These are phyloP conservation scores for Molossus molossus DNA, from an alignment of 2,797 vertebrate genomes.

Conservation along the genomic window DNA sequence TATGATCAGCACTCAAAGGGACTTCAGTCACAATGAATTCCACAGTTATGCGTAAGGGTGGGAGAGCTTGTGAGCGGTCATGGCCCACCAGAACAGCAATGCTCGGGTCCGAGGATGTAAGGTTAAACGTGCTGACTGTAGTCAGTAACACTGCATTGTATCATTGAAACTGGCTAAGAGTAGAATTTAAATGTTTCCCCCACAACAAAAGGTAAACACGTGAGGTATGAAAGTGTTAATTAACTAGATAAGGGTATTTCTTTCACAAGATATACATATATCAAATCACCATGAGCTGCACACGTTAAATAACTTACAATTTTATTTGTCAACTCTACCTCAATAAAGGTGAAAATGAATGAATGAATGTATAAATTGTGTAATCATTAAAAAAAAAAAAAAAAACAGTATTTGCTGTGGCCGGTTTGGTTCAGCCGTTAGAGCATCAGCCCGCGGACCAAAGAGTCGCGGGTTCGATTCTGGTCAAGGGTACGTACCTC, in stretches of 20 bases:
- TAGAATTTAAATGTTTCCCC: neutral
- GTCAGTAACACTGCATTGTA: neutral
- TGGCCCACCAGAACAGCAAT: neutral
- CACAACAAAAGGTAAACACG: neutral
- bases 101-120: neutral
- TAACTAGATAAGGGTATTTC: neutral
- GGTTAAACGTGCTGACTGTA: neutral
- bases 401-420: no score
- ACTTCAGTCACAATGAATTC: slow-evolving; percentile 49
- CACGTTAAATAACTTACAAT: neutral
- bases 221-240: neutral
- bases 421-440: no score
- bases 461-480: no score
- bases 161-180: neutral
- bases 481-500: no score
- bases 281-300: neutral
- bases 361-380: neutral
- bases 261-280: neutral
- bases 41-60: neutral
- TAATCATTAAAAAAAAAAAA: neutral
- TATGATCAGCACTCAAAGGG: neutral
- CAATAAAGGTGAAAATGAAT: neutral
- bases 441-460: no score
- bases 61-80: neutral
- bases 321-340: neutral